Evolutionary conservation across 2,113 vertebrate species (phyloP).

Genomic region (Gadus macrocephalus): DNA sequence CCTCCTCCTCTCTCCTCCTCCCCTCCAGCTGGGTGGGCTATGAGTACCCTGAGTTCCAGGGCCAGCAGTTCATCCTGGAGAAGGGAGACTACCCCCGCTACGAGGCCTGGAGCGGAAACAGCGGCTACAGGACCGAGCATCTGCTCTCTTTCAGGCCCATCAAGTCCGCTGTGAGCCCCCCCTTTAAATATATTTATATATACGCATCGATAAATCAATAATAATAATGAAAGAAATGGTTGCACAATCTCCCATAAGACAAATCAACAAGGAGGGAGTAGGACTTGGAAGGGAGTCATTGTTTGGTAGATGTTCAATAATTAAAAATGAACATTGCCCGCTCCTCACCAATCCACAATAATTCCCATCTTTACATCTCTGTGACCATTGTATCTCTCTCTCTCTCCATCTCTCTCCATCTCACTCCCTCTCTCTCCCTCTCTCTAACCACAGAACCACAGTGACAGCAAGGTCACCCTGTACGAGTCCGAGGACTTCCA

Average conservation of each 20-base stretch:
- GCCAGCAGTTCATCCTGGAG: constrained; percentile 97
- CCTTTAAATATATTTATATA: not conserved
- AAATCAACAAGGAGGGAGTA: too few relatives aligned
- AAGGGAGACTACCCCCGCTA: constrained; percentile 93
- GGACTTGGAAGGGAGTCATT: too few relatives aligned
- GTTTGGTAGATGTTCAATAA: too few relatives aligned
- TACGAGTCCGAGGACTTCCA: constrained; percentile 94
- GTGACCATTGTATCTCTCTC: constrained; percentile 1
- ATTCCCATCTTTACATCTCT: too few relatives aligned
- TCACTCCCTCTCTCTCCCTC: not conserved
- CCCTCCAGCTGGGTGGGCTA: constrained; percentile 85
- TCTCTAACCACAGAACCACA: constrained; percentile 81
- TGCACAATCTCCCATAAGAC: too few relatives aligned
- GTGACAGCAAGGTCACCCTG: constrained; percentile 88
- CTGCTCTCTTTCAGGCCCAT: constrained; percentile 92
- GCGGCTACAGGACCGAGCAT: constrained; percentile 89
- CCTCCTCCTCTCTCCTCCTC: constrained; percentile 3
- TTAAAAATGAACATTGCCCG: too few relatives aligned
- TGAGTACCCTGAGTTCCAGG: constrained; percentile 94
- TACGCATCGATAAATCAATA: not conserved
- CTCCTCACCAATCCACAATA: too few relatives aligned
- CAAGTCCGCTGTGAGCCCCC: constrained; percentile 83
- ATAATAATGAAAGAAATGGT: too few relatives aligned
- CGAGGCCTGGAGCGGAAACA: constrained; percentile 92
- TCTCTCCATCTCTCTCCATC: constrained; percentile 3